Percentiles rank a stretch among this genome's conserved stretches.
Conservation (phyloP, 2,888 invertebrate genomes). For the Eilema depressum region DNA sequence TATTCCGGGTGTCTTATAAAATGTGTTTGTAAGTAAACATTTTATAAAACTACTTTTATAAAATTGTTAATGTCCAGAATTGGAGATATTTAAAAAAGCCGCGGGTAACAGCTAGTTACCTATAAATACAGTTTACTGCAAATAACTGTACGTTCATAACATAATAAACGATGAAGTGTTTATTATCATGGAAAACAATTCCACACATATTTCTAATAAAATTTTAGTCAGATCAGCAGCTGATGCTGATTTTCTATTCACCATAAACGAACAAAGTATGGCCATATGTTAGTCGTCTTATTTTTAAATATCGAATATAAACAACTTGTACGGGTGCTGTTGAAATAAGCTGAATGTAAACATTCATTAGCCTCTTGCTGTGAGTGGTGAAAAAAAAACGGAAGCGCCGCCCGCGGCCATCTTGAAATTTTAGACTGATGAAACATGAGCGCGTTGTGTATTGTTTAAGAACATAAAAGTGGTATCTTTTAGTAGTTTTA, state of each 20-base stretch:
- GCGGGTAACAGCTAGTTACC: too few species aligned
- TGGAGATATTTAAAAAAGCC: too few species aligned
- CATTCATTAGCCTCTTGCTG: conserved; percentile 43
- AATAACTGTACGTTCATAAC: neutral
- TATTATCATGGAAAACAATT: neutral
- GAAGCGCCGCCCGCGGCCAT: conserved; percentile 50
- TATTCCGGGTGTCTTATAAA: neutral
- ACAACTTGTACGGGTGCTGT: conserved; percentile 49
- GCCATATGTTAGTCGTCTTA: conserved; percentile 30
- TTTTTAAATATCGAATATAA: conserved; percentile 63
- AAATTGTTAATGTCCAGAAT: too few species aligned
- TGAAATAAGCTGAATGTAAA: conserved; percentile 60
- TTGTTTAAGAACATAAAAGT: conserved; percentile 11
- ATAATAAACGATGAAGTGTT: neutral
- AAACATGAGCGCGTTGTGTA: conserved; percentile 14
- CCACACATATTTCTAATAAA: neutral
- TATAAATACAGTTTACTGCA: too few species aligned
- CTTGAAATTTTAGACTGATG: conserved; percentile 40
- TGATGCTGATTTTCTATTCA: neutral
- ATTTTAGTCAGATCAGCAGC: neutral
- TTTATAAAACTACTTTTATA: too few species aligned
- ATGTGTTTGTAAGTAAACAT: too few species aligned
- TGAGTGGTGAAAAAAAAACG: conserved; percentile 49
- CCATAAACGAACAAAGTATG: conserved; percentile 37
- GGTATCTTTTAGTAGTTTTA: neutral